Conservation (phyloP, 1,140 invertebrate species). For the Lineus longissimus region DNA sequence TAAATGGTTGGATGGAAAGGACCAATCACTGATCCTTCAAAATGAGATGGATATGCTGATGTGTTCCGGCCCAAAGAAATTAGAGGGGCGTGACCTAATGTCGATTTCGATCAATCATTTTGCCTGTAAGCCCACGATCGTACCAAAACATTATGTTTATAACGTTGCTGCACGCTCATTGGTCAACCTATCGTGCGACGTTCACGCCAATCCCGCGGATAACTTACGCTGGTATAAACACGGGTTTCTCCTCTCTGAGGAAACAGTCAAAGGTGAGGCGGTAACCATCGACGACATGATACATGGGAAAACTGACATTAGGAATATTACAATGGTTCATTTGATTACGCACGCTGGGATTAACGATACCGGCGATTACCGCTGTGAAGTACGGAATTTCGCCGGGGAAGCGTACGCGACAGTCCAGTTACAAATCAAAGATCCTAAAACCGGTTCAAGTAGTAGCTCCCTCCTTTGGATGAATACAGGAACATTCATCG, state of each 20-base stretch:
- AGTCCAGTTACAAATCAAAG: no score
- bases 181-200: constrained; percentile 4
- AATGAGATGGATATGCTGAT: constrained; percentile 17
- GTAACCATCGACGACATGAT: not conserved
- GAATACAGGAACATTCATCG: no score
- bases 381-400: not conserved
- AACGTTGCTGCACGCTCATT: not conserved
- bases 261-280: not conserved
- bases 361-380: constrained; percentile 11
- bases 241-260: not conserved
- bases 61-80: constrained; percentile 24
- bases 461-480: no score
- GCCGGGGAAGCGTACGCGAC: not conserved
- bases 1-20: constrained; percentile 25
- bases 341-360: not conserved
- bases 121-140: not conserved
- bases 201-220: not conserved
- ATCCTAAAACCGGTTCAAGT: no score
- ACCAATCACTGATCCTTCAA: constrained; percentile 24
- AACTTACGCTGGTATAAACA: not conserved
- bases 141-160: not conserved
- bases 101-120: not conserved
- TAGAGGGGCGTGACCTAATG: not conserved
- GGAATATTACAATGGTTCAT: not conserved
- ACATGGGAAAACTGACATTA: no score